A percentile compares a stretch with the other conserved stretches of the same genome.
Evolutionary conservation across 2,113 vertebrate genomes (phyloP).

Genomic region (Paramisgurnus dabryanus): DNA sequence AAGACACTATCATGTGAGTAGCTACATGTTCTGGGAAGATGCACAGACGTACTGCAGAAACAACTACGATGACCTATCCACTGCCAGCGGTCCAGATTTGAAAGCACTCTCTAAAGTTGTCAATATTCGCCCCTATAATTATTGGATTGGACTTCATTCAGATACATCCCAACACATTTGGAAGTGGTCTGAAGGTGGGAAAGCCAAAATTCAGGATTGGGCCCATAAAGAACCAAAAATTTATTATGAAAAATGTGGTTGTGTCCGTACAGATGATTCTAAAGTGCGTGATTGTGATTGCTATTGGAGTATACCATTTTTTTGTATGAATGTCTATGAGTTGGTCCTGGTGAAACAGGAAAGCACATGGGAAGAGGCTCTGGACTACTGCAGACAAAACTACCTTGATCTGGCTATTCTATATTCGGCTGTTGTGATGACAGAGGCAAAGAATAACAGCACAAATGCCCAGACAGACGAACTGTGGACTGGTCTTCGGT

Average conservation of each 20-base stretch:
- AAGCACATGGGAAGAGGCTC: constrained; percentile 32
- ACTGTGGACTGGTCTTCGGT: neutral
- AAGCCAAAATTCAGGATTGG: neutral
- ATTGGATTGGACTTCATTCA: neutral
- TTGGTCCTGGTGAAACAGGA: neutral
- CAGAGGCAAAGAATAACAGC: neutral
- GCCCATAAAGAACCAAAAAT: rapidly evolving
- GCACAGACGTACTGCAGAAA: neutral
- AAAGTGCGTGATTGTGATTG: rapidly evolving
- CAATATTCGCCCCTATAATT: neutral
- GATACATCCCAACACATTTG: neutral
- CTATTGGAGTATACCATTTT: rapidly evolving
- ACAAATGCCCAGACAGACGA: neutral
- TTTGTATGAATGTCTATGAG: constrained; percentile 7
- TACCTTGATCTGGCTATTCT: constrained; percentile 16
- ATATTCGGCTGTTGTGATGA: neutral
- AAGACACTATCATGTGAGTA: neutral
- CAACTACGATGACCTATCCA: neutral
- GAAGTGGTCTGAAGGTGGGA: neutral
- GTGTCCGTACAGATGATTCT: rapidly evolving
- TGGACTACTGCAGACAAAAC: constrained; percentile 19
- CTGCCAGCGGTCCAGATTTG: neutral
- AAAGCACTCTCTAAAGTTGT: neutral
- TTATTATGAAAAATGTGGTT: neutral
- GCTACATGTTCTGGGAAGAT: neutral